Evolutionary conservation across 2,797 vertebrate genomes (phyloP).

Genomic region (Threskiornis aethiopicus): DNA sequence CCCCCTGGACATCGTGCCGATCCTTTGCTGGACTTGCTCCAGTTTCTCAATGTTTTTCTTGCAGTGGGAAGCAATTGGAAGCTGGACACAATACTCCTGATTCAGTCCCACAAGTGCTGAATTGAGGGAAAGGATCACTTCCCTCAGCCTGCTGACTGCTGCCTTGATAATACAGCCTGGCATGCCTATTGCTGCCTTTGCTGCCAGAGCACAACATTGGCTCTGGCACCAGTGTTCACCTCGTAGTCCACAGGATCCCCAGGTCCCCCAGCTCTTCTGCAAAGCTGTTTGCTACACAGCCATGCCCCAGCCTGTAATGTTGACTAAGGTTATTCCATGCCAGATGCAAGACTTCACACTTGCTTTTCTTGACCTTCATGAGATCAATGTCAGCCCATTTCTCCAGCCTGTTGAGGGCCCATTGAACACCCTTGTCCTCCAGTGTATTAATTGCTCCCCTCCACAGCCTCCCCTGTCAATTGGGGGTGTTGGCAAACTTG

Average conservation of each 20-base stretch:
- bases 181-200: not conserved
- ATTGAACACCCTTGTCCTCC: not conserved
- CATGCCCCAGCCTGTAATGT: not conserved
- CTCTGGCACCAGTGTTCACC: not conserved
- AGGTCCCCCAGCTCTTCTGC: not conserved
- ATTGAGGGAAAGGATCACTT: not conserved
- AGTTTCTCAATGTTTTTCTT: not conserved
- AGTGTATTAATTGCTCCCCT: fast-evolving
- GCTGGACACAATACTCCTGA: not conserved
- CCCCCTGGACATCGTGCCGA: fast-evolving
- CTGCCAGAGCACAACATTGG: not conserved
- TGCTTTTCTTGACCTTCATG: not conserved
- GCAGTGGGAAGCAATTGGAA: fast-evolving
- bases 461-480: fast-evolving
- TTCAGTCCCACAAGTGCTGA: not conserved
- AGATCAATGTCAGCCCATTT: not conserved
- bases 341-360: not conserved
- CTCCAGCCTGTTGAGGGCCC: not conserved
- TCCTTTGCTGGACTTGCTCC: not conserved
- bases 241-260: not conserved
- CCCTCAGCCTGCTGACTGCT: not conserved
- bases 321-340: not conserved
- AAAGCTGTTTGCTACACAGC: not conserved
- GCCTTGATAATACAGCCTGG: not conserved
- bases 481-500: not conserved